Evolutionary conservation across 2,797 vertebrate genomes (phyloP).

Genomic region (Sebastiscus albofasciatus): DNA sequence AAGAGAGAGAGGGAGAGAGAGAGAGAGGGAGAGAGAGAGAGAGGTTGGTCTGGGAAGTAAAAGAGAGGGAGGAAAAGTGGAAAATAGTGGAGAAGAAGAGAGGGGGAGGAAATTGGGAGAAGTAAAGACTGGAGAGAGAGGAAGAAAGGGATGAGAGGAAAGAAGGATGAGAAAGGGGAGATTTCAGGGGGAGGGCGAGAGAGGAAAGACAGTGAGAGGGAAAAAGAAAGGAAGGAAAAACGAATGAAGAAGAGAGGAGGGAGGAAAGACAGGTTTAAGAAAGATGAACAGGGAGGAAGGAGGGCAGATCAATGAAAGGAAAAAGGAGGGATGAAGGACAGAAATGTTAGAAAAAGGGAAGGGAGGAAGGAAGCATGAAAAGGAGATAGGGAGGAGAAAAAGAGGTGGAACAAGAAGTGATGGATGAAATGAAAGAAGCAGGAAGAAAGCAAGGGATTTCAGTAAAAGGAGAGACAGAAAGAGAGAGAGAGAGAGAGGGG

Average conservation of each 20-base stretch:
- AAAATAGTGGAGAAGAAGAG: not conserved
- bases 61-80: slow-evolving; percentile 8
- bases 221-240: not conserved
- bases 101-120: not conserved
- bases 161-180: not conserved
- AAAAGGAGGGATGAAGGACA: not conserved
- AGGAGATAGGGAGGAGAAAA: not conserved
- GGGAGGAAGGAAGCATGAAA: not conserved
- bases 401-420: not conserved
- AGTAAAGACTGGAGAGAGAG: not conserved
- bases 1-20: not conserved
- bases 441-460: not conserved
- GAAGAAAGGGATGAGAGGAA: not conserved
- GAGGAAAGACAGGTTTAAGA: not conserved
- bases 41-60: slow-evolving; percentile 9
- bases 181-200: not conserved
- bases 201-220: not conserved
- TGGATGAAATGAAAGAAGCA: not conserved
- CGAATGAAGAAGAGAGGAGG: not conserved
- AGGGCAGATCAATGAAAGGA: not conserved
- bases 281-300: not conserved
- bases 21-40: slow-evolving; percentile 18
- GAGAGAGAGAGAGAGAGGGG: no score
- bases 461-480: no score
- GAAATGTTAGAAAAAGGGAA: not conserved